Evolutionary conservation across 1,140 invertebrate genomes (phyloP), one percentile per base, ranked within the genome.

Genomic region (Drosophila tropicalis): DNA sequence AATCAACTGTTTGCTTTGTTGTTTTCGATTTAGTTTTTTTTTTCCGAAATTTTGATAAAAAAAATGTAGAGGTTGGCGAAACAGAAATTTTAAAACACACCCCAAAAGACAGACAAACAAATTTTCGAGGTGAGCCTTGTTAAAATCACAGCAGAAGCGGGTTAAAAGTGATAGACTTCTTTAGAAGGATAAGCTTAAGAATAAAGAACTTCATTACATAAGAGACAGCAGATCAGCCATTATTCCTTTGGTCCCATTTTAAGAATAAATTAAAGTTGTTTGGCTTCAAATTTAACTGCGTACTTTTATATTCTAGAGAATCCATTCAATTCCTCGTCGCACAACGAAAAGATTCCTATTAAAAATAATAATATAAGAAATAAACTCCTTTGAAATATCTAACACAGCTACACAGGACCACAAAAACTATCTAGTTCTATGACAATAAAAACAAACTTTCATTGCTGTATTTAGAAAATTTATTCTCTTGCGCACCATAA

Each of bases 391-490:
- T 10, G 17, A 6, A 51, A 51, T 12, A 12, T 51, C 17, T 10
- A 22, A 22, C 19, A 51, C 44, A 22, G 9, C 44, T 51, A 51
- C 9, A 22, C 17, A 22, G 44, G 19, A 51, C 17, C 17, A 51
- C 19, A 51, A 19, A 22, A 9, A 6, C 29, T 29, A 51, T 51
- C 44, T 51, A 51, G 5, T 22, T 51, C 44, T 22, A 51, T 3
- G 9, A 51, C 44, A 51, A 22, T 51, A 12, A 51, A 9, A 51
- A 51, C 9, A 51, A 51, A 29, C 29, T 29, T 51, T 51, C 19
- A 51, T 34, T 34, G 55, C n/a, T 57, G 29, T 51, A 51, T 51
- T 51, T 22, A 10, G 44, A 51, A 32, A n/a, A 32, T 3, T 56
- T 10, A 10, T n/a, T 32, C n/a, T 13, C n/a, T n/a, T n/a, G 7